Percentiles rank a stretch among this genome's conserved stretches.
These are phyloP conservation scores for Ormia ochracea DNA, from an alignment of 2,888 invertebrate species.

Conservation along the genomic window DNA sequence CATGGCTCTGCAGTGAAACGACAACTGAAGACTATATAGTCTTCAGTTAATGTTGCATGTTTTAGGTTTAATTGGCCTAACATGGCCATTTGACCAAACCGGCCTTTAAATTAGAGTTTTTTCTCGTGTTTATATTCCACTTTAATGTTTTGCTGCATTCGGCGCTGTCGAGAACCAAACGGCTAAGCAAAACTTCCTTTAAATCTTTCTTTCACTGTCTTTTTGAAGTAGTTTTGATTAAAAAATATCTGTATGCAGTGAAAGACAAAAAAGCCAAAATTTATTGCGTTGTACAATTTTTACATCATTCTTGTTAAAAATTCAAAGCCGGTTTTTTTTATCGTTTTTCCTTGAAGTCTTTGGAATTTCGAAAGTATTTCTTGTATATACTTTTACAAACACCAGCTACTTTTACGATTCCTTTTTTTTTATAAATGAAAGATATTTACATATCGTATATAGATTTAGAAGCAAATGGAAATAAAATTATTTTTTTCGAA, in stretches of 20 bases:
- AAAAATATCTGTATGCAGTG: neutral
- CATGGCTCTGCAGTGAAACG: neutral
- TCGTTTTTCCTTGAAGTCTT: neutral
- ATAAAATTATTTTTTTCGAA: too few relatives aligned
- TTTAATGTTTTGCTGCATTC: constrained; percentile 9
- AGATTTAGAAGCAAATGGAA: too few relatives aligned
- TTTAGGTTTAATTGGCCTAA: constrained; percentile 44
- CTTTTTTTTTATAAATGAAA: neutral
- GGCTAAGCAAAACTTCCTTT: constrained; percentile 9
- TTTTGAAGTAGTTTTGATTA: neutral
- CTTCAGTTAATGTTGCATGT: constrained; percentile 37
- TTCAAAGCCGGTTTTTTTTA: constrained; percentile 20
- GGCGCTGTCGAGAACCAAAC: neutral
- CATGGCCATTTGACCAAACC: constrained; percentile 29
- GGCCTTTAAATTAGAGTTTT: constrained; percentile 17
- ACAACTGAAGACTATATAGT: neutral
- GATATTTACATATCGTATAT: too few relatives aligned
- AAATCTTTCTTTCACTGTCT: constrained; percentile 2
- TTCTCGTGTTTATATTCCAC: neutral
- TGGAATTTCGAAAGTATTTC: neutral
- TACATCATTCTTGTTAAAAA: constrained; percentile 3
- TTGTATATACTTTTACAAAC: constrained; percentile 1
- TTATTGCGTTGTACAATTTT: constrained; percentile 17
- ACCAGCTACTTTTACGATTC: too few relatives aligned
- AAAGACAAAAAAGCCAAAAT: neutral